Evolutionary conservation across 2,113 vertebrate genomes (phyloP).

Genomic region (Nothocercus julius): DNA sequence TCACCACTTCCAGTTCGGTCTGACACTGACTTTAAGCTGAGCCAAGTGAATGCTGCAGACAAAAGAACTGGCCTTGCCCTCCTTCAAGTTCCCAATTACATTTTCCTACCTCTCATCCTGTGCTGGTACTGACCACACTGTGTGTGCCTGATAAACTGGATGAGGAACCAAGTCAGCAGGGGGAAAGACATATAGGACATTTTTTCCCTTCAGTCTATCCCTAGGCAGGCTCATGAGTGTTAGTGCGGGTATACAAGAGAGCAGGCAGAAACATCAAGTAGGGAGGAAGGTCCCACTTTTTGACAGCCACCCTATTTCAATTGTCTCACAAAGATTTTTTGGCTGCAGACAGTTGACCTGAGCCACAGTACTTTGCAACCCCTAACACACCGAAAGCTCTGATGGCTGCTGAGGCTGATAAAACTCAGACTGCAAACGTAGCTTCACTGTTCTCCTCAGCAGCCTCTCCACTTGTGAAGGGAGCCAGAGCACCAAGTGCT

Average conservation of each 20-base stretch:
- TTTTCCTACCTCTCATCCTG: rapidly evolving
- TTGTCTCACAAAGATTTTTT: not conserved
- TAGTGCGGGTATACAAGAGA: not conserved
- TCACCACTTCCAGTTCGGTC: not conserved
- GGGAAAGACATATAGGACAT: not conserved
- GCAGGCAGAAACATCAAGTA: not conserved
- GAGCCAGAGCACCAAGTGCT: not conserved
- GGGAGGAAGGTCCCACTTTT: not conserved
- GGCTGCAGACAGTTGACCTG: not conserved
- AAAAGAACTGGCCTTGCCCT: not conserved
- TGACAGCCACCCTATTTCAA: not conserved
- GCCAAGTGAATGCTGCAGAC: not conserved
- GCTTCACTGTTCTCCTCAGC: not conserved
- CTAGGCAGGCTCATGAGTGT: not conserved
- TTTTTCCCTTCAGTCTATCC: not conserved
- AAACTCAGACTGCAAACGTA: not conserved
- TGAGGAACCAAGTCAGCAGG: not conserved
- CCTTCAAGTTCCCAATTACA: not conserved
- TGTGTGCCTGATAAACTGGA: not conserved
- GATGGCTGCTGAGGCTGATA: not conserved
- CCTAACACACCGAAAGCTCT: rapidly evolving
- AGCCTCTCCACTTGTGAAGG: not conserved
- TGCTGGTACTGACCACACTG: rapidly evolving
- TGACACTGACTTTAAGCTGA: rapidly evolving
- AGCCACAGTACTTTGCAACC: not conserved